Evolutionary conservation across 2,113 vertebrate genomes (phyloP).

Genomic region (Seriola aureovittata): DNA sequence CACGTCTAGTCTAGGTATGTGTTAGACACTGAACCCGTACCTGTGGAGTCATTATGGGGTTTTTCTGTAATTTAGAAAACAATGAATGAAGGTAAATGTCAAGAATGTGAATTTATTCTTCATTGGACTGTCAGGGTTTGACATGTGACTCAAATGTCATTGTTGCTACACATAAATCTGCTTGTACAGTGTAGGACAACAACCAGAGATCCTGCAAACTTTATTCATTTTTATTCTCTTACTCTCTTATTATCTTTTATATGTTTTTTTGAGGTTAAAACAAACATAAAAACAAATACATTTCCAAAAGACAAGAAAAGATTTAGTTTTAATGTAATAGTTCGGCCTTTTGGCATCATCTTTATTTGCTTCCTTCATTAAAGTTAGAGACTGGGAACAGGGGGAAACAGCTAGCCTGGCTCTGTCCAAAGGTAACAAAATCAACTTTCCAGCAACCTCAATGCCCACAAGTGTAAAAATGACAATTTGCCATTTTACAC

Average conservation of each 20-base stretch:
- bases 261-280: too few relatives aligned
- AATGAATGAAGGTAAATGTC: background rate
- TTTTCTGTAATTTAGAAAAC: background rate
- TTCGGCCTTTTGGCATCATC: too few relatives aligned
- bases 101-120: background rate
- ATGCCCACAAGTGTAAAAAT: background rate
- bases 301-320: too few relatives aligned
- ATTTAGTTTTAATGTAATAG: too few relatives aligned
- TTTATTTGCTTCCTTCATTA: background rate
- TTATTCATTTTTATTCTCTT: too few relatives aligned
- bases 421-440: background rate
- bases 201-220: background rate
- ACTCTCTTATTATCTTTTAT: too few relatives aligned
- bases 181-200: background rate
- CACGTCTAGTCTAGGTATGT: background rate
- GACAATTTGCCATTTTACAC: background rate
- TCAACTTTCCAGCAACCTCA: background rate
- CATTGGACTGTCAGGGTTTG: conserved; percentile 5
- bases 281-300: too few relatives aligned
- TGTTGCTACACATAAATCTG: background rate
- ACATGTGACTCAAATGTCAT: conserved; percentile 16
- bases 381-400: background rate
- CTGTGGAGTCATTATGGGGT: background rate
- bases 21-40: background rate
- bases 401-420: background rate